Base-by-base conservation (phyloP, 2,888 invertebrate genomes). In the Cylloceria caligata region DNA sequence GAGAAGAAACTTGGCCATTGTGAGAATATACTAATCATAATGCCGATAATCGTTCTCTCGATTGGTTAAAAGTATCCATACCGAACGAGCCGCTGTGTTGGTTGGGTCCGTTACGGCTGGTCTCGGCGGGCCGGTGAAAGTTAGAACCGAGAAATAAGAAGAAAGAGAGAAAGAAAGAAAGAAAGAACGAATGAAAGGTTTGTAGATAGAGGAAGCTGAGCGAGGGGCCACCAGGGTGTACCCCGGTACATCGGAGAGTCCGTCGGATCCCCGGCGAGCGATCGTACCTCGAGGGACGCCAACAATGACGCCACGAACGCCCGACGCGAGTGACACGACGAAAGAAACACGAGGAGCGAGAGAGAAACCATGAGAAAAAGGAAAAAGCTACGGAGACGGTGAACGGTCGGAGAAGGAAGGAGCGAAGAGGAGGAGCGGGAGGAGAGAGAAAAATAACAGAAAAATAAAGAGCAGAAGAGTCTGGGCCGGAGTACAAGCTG, bases 401-500 rank as follows among this genome's bases (percentile, higher is more conserved):
- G 79, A 86, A 86, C 55, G 21, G 42, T 24, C 5, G 62, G n/a
- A 42, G 30, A 60, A 76, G 19, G 65, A 71, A 75, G 74, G 36
- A 24, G 72, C 19, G n/a, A 19, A 65, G 69, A 42, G 30, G 21
- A 64, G 9, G 60, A 60, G 36, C 13, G 3, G 13, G 42, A 21
- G 24, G 19, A 34, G 24, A 52, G 30, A 52, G 24, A 42, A 67
- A 65, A 55, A 65, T 55, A 64, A 52, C 45, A 57, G 52, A 69
- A 64, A 84, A 75, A 80, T 55, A 76, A 81, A 72, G 69, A 83
- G 74, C 39, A 68, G 74, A 72, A 64, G 77, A 83, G 81, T 83
- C 81, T 78, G 77, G 73, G 81, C 85, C 87, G 89, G 89, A 88
- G 88, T 89, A 91, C 91, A 91, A 90, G 90, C 89, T 90, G 88